Conservation (phyloP, 2,888 invertebrate genomes). For the Xestia rhomboidea region DNA sequence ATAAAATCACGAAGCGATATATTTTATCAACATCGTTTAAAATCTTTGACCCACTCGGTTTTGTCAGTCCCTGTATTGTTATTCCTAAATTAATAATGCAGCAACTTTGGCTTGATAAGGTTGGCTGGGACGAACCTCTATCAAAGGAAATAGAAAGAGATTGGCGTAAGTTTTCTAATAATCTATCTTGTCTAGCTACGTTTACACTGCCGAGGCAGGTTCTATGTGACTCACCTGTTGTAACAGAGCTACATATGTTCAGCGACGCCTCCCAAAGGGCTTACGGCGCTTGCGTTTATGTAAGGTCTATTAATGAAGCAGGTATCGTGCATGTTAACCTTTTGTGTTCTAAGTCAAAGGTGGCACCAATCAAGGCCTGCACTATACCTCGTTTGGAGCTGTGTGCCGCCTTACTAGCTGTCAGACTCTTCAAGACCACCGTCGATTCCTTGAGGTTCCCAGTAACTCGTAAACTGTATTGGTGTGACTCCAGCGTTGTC, state of each 20-base stretch:
- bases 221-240: conserved; percentile 6
- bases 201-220: not conserved
- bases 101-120: conserved; percentile 8
- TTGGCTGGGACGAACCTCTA: conserved; percentile 7
- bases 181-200: not conserved
- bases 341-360: not conserved
- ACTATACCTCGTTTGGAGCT: not conserved
- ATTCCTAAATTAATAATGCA: conserved; percentile 2
- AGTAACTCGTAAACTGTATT: not conserved
- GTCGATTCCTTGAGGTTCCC: not conserved
- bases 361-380: not conserved
- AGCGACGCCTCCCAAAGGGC: no score
- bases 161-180: conserved; percentile 4
- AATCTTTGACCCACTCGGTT: conserved; percentile 9
- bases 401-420: no score
- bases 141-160: not conserved
- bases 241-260: conserved; percentile 5
- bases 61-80: no score
- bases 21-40: not conserved
- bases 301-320: not conserved
- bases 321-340: not conserved
- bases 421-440: no score
- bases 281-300: not conserved
- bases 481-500: conserved; percentile 2
- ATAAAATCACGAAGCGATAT: conserved; percentile 4